phyloP scores from a whole-genome alignment of 2,113 vertebrate species.

The Anguilla rostrata region DNA sequence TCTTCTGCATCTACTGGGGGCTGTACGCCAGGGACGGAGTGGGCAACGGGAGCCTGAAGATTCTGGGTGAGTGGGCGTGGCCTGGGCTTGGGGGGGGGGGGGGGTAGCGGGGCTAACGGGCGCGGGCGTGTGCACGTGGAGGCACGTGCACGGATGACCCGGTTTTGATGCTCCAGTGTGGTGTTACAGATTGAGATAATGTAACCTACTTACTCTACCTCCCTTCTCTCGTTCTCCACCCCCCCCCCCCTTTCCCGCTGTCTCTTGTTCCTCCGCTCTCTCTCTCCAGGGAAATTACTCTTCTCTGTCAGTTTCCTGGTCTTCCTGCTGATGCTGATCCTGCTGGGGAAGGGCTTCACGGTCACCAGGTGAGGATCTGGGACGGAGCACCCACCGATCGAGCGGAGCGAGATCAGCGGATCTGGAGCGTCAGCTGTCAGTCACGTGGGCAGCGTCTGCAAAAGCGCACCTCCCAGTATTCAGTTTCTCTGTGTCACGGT shows the following conservation, averaged over 20 bases:
- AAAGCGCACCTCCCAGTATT: not conserved
- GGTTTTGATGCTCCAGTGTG: conserved; percentile 48
- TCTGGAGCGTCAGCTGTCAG: not conserved
- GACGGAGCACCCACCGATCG: not conserved
- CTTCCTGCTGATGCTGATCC: conserved; percentile 89
- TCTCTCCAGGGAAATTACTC: conserved; percentile 83
- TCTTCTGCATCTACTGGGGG: conserved; percentile 89
- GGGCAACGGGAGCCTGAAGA: conserved; percentile 80
- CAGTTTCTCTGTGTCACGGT: conserved; percentile 15
- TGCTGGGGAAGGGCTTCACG: conserved; percentile 91
- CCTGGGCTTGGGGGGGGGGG: not conserved
- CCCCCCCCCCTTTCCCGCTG: conserved; percentile 5
- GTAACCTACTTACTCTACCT: conserved; percentile 58
- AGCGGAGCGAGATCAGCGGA: too few relatives aligned
- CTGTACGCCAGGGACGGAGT: conserved; percentile 84
- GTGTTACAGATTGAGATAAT: conserved; percentile 54
- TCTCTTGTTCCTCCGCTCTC: conserved; percentile 44
- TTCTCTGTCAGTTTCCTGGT: conserved; percentile 91
- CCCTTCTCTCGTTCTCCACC: conserved; percentile 23
- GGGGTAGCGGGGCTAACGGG: too few relatives aligned
- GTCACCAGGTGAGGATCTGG: conserved; percentile 76
- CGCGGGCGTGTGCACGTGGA: too few relatives aligned
- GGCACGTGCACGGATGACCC: conserved; percentile 35
- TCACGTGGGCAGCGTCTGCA: not conserved
- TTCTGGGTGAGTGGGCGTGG: conserved; percentile 76